Evolutionary conservation across 2,113 vertebrate genomes (phyloP).

Genomic region (Varanus salvator): DNA sequence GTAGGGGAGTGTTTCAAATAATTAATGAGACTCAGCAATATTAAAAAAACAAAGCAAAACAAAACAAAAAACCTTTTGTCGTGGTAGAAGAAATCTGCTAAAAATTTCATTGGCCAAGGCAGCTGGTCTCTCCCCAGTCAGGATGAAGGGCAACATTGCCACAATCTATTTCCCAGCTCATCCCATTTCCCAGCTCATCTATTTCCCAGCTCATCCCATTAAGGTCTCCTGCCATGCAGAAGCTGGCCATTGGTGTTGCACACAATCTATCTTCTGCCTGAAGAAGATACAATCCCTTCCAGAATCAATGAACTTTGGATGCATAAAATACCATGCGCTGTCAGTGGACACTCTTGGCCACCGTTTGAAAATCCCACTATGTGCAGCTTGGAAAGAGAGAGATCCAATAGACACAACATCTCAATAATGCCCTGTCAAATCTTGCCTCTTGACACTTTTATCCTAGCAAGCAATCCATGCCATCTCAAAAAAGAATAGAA

Average conservation of each 20-base stretch:
- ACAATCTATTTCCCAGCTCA: neutral
- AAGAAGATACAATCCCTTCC: neutral
- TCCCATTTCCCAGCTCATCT: neutral
- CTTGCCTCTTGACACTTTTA: neutral
- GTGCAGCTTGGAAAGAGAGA: neutral
- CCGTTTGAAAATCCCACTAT: neutral
- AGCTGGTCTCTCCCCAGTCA: neutral
- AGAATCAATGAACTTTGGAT: neutral
- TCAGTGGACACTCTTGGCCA: neutral
- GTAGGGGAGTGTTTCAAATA: neutral
- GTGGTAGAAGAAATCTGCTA: too few relatives aligned
- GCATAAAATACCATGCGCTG: neutral
- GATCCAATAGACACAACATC: neutral
- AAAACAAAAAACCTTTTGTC: too few relatives aligned
- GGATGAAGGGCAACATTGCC: too few relatives aligned
- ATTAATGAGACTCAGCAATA: neutral
- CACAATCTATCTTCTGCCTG: neutral
- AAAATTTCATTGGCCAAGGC: too few relatives aligned
- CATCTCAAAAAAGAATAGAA: neutral
- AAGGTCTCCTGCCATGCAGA: neutral
- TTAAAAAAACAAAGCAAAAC: too few relatives aligned
- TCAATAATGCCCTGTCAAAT: neutral
- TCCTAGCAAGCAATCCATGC: neutral
- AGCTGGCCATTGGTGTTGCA: neutral
- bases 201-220: neutral